phyloP scores from a whole-genome alignment of 2,113 vertebrate genomes.

The Apteryx owenii region DNA sequence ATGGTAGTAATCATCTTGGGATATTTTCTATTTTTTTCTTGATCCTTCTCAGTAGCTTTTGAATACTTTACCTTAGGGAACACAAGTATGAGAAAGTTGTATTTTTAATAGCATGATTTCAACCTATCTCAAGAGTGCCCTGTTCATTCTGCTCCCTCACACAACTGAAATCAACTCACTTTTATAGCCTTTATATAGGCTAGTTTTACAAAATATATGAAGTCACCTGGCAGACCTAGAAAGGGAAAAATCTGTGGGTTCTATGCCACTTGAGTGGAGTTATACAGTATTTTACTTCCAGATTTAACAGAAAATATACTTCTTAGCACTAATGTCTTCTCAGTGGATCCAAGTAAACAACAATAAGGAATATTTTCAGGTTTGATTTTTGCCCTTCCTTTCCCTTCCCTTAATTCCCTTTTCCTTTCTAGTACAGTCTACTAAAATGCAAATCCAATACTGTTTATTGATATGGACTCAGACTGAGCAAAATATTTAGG shows the following conservation, averaged over 20 bases:
- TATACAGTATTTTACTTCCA: neutral
- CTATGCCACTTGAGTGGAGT: neutral
- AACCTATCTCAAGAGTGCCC: neutral
- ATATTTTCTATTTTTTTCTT: neutral
- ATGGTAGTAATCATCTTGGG: neutral
- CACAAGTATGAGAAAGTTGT: neutral
- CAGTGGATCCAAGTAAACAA: neutral
- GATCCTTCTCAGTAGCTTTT: neutral
- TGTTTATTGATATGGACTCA: neutral
- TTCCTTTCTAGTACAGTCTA: neutral
- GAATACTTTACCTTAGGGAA: neutral
- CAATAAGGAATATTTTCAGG: neutral
- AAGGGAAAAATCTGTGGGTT: neutral
- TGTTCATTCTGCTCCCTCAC: neutral
- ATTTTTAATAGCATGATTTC: neutral
- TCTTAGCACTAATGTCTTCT: neutral
- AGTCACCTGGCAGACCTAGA: neutral
- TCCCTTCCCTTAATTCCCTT: neutral
- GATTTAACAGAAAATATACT: neutral
- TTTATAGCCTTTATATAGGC: neutral
- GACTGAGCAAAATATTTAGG: neutral
- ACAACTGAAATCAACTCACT: neutral
- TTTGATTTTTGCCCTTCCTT: neutral
- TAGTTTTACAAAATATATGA: neutral
- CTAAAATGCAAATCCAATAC: neutral